A percentile compares a stretch with the other conserved stretches of the same genome.
phyloP scores from a whole-genome alignment of 2,888 invertebrate genomes.

The Lasioglossum villosulum region DNA sequence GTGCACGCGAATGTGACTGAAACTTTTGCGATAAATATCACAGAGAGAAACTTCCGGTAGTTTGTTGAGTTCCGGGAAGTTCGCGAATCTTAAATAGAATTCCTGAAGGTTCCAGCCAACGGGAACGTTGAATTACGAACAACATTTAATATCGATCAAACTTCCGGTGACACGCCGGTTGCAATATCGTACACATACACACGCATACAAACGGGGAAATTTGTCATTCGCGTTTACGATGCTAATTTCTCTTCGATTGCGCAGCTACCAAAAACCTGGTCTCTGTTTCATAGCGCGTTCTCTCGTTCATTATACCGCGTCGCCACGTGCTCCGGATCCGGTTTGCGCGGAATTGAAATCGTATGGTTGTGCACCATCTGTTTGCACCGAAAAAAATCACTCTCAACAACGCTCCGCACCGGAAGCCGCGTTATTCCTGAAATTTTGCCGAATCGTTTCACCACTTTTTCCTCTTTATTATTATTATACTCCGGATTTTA shows the following conservation, averaged over 20 bases:
- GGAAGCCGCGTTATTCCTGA: neutral
- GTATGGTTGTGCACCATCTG: slow-evolving; percentile 6
- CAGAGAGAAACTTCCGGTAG: neutral
- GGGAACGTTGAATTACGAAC: neutral
- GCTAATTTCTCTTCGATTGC: neutral
- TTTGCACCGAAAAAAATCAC: neutral
- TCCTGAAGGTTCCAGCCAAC: neutral
- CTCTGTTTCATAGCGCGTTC: neutral
- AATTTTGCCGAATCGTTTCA: neutral
- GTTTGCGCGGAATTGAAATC: slow-evolving; percentile 3
- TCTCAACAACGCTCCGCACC: neutral
- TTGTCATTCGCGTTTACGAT: neutral
- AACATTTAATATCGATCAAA: slow-evolving; percentile 2
- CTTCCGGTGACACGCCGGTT: neutral
- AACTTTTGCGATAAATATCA: neutral
- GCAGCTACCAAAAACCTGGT: neutral
- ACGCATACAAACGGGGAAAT: neutral
- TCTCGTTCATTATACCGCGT: neutral
- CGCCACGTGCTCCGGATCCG: slow-evolving; percentile 15
- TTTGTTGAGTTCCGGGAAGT: neutral
- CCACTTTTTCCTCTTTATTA: neutral
- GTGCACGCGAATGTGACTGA: neutral
- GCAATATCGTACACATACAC: neutral
- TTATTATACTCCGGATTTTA: too few relatives aligned
- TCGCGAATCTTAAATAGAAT: neutral